phyloP scores from a whole-genome alignment of 2,113 vertebrate species.

The Scatophagus argus region DNA sequence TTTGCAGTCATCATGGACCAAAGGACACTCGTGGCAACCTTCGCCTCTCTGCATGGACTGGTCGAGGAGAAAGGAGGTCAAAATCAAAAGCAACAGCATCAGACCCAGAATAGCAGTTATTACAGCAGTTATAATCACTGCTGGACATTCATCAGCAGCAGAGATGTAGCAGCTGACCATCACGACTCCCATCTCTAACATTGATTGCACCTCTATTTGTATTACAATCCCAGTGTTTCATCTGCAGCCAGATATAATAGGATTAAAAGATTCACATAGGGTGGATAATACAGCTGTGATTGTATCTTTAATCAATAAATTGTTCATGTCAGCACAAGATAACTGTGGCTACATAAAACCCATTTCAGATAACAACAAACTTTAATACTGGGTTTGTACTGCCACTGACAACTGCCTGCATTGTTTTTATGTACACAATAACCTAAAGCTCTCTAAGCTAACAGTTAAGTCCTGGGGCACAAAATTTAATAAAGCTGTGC shows the following conservation, averaged over 20 bases:
- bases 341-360: constrained; percentile 45
- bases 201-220: constrained; percentile 6
- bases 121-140: constrained; percentile 34
- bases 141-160: constrained; percentile 16
- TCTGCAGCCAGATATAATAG: constrained; percentile 15
- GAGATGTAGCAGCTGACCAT: constrained; percentile 9
- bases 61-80: neutral
- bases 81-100: neutral
- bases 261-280: constrained; percentile 19
- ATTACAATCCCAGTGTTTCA: constrained; percentile 16
- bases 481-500: constrained; percentile 61
- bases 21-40: neutral
- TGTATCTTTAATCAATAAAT: constrained; percentile 46
- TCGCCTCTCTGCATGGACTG: neutral
- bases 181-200: neutral
- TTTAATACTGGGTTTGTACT: constrained; percentile 47
- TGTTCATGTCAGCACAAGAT: constrained; percentile 40
- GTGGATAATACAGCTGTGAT: neutral
- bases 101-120: constrained; percentile 20
- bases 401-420: constrained; percentile 31
- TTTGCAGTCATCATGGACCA: neutral
- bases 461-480: constrained; percentile 49
- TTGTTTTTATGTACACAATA: constrained; percentile 74
- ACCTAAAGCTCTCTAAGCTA: constrained; percentile 60
- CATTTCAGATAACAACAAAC: constrained; percentile 47